Evolutionary conservation across 2,113 vertebrate species (phyloP).

Genomic region (Todiramphus saurophagus): DNA sequence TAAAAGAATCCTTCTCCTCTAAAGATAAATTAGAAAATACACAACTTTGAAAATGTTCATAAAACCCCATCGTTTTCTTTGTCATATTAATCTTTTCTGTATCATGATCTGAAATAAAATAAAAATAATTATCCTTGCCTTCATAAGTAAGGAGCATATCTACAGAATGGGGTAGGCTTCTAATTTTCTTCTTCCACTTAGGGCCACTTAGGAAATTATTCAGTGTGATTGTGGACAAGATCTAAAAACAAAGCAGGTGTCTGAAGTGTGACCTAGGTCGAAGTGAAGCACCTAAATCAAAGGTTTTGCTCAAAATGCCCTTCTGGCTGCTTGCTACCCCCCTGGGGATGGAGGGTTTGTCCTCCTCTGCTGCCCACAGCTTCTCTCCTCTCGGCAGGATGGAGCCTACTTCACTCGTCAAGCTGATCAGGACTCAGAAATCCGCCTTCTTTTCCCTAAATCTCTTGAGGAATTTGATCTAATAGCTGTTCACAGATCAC

Average conservation of each 20-base stretch:
- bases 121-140: neutral
- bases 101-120: neutral
- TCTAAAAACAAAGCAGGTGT: neutral
- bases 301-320: neutral
- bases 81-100: neutral
- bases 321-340: neutral
- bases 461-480: constrained; percentile 23
- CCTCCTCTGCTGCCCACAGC: neutral
- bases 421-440: neutral
- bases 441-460: neutral
- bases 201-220: neutral
- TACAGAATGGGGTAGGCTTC: neutral
- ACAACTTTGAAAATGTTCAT: neutral
- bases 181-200: neutral
- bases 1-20: neutral
- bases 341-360: neutral
- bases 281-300: neutral
- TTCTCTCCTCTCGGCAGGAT: neutral
- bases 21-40: neutral
- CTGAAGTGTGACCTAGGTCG: neutral
- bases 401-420: neutral
- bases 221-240: neutral
- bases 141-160: neutral
- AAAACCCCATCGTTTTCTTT: neutral
- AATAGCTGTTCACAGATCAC: constrained; percentile 35